Conservation (phyloP, 1,140 invertebrate species). For the Neodiprion pinetum region DNA sequence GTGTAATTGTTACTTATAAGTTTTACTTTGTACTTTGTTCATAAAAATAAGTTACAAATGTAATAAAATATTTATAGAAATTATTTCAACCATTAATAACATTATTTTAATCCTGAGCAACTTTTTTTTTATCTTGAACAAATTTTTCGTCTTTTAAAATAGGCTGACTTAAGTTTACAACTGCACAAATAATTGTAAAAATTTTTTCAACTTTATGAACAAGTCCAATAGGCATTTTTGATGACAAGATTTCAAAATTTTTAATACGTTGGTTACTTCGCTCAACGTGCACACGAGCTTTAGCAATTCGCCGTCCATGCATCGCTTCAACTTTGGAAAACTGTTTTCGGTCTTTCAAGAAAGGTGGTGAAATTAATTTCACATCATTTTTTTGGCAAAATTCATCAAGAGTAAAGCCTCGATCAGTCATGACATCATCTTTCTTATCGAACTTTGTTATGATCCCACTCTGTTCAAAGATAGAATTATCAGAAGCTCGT, state of each 20-base stretch:
- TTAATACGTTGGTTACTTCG: too few species aligned
- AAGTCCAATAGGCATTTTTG: too few species aligned
- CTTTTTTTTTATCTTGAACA: not conserved
- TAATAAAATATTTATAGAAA: slow-evolving; percentile 1
- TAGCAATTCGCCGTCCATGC: slow-evolving; percentile 37
- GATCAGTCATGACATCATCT: slow-evolving; percentile 29
- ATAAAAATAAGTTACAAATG: slow-evolving; percentile 11
- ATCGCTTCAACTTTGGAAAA: slow-evolving; percentile 34
- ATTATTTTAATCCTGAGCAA: too few species aligned
- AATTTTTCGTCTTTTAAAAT: too few species aligned
- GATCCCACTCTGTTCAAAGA: slow-evolving; percentile 29
- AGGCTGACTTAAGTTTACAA: too few species aligned
- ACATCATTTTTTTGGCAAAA: slow-evolving; percentile 24
- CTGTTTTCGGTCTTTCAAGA: not conserved
- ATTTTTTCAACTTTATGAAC: too few species aligned
- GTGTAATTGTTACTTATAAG: slow-evolving; percentile 13
- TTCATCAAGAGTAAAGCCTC: slow-evolving; percentile 34
- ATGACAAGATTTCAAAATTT: too few species aligned
- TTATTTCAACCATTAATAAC: not conserved
- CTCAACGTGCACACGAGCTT: slow-evolving; percentile 18
- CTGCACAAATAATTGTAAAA: too few species aligned
- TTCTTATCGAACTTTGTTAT: not conserved
- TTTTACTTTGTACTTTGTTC: not conserved
- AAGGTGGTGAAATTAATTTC: slow-evolving; percentile 16
- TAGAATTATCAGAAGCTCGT: slow-evolving; percentile 37